Conservation (phyloP, 1,140 invertebrate species). For the Plutomurus gul region DNA sequence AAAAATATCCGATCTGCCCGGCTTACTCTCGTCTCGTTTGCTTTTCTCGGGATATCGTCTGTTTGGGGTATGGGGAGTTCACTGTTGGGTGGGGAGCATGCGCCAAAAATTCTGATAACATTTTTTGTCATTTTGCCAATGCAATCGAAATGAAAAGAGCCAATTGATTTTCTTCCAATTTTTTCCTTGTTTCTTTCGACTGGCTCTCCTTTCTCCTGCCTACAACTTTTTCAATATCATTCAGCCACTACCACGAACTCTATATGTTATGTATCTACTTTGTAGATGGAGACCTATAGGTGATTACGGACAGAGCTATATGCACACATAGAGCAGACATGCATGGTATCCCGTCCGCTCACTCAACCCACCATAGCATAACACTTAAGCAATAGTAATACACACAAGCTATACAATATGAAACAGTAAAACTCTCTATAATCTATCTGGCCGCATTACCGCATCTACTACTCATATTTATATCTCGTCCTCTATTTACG, state of each 20-base stretch:
- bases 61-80: not conserved
- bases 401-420: conserved; percentile 13
- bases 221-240: conserved; percentile 25
- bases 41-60: conserved; percentile 16
- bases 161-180: conserved; percentile 46
- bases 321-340: not conserved
- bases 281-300: too few species aligned
- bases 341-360: not conserved
- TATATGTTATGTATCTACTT: too few species aligned
- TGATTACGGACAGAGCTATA: too few species aligned
- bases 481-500: not conserved
- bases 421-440: not conserved
- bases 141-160: conserved; percentile 49
- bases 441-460: conserved; percentile 9
- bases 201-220: conserved; percentile 4
- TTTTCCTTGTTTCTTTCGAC: conserved; percentile 38
- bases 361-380: conserved; percentile 14
- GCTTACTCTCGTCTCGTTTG: conserved; percentile 17
- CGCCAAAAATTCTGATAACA: conserved; percentile 46
- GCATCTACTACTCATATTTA: conserved; percentile 13
- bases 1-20: conserved; percentile 29
- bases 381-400: not conserved
- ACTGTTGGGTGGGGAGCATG: conserved; percentile 36
- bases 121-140: conserved; percentile 50
- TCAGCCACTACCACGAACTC: not conserved